These are phyloP conservation scores for Ctenosaura bakeri DNA, from an alignment of 2,797 vertebrate genomes.

Conservation along the genomic window DNA sequence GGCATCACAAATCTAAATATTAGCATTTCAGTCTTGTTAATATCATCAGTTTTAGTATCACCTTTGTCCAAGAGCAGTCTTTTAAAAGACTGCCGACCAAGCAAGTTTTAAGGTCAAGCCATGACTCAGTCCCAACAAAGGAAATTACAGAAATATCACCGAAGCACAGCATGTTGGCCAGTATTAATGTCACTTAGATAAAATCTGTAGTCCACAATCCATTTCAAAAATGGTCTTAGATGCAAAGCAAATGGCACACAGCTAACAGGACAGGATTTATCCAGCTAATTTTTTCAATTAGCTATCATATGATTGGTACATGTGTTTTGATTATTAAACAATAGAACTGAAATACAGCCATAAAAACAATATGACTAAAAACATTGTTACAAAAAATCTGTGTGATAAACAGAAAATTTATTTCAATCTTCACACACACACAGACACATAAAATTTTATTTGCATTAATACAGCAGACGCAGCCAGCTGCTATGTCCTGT, in stretches of 20 bases:
- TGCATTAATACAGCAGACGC: neutral
- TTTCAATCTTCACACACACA: neutral
- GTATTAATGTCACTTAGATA: neutral
- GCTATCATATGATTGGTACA: neutral
- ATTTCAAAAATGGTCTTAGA: neutral
- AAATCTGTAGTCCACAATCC: neutral
- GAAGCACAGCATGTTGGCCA: neutral
- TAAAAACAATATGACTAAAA: conserved; percentile 34
- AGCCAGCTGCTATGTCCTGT: conserved; percentile 20
- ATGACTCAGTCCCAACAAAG: conserved; percentile 1
- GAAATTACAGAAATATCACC: conserved; percentile 7
- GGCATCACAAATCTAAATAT: neutral
- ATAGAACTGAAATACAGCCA: neutral
- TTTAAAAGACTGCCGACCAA: neutral
- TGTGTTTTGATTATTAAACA: conserved; percentile 39
- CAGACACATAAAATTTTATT: neutral
- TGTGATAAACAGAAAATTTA: conserved; percentile 5
- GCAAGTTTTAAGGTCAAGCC: neutral
- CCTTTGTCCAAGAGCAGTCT: neutral
- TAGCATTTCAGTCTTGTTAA: neutral
- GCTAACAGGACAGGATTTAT: neutral
- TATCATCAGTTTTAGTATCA: neutral
- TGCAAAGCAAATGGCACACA: neutral
- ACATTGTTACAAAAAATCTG: conserved; percentile 8
- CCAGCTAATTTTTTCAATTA: neutral